Percentiles rank a stretch among this genome's conserved stretches.
These are phyloP conservation scores for Platycheirus rosarum DNA, from an alignment of 2,888 invertebrate genomes.

Conservation along the genomic window DNA sequence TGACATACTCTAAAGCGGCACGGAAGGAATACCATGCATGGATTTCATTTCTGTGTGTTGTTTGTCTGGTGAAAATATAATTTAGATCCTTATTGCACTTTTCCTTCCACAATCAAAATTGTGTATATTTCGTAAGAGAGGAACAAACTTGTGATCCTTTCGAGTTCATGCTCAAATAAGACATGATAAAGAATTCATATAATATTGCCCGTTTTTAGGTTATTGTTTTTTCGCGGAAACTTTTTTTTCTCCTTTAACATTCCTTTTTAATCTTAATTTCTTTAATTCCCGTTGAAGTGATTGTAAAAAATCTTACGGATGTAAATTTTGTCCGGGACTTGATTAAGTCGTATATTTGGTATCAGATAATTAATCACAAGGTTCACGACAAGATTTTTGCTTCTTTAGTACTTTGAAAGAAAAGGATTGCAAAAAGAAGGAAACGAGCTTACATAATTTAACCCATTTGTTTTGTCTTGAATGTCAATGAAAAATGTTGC, in stretches of 20 bases:
- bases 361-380: constrained; percentile 59
- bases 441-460: too few species aligned
- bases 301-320: constrained; percentile 33
- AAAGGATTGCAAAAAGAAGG: too few species aligned
- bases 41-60: constrained; percentile 36
- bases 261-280: constrained; percentile 2
- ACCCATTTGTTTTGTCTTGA: too few species aligned
- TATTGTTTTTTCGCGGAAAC: constrained; percentile 47
- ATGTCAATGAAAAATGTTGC: too few species aligned
- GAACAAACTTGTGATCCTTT: constrained; percentile 44
- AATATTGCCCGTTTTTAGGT: constrained; percentile 49
- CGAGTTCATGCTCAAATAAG: constrained; percentile 8
- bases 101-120: constrained; percentile 50
- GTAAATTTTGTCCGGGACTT: constrained; percentile 41
- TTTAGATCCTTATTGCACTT: constrained; percentile 71
- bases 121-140: constrained; percentile 28
- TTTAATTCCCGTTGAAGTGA: constrained; percentile 26
- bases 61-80: constrained; percentile 65
- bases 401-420: too few species aligned
- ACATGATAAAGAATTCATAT: constrained; percentile 16
- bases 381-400: too few species aligned
- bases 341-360: constrained; percentile 48
- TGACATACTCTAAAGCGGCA: constrained; percentile 14
- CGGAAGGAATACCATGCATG: constrained; percentile 27
- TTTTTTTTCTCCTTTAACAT: constrained; percentile 9